Percentiles rank a stretch among this genome's conserved stretches.
These are phyloP conservation scores for Gymnothorax javanicus DNA, from an alignment of 2,797 vertebrate species.

Conservation along the genomic window DNA sequence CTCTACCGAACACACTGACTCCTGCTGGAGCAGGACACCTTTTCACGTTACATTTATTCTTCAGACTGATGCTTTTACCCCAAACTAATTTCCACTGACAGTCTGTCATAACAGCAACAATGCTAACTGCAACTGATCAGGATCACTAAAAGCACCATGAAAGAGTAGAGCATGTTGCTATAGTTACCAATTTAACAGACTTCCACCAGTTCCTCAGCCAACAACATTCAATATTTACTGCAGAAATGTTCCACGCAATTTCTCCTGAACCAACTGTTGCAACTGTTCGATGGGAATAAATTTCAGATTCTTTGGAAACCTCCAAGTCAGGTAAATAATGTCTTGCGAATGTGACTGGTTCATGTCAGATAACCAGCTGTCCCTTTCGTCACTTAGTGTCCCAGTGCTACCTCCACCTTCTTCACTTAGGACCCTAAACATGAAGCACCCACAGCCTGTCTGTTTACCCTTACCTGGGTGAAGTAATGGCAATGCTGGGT, in stretches of 20 bases:
- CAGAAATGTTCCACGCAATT: neutral
- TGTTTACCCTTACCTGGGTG: constrained; percentile 88
- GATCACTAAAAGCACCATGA: neutral
- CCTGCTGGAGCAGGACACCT: neutral
- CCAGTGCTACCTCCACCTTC: neutral
- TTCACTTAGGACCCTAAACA: neutral
- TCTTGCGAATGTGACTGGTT: neutral
- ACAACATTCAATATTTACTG: neutral
- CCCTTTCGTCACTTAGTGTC: neutral
- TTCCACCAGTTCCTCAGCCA: neutral
- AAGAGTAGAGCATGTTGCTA: neutral
- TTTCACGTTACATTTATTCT: neutral
- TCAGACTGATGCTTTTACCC: neutral
- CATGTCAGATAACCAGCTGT: neutral
- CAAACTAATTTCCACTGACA: neutral
- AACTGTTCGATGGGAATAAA: neutral
- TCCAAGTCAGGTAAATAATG: neutral
- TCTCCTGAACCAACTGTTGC: neutral
- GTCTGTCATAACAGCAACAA: neutral
- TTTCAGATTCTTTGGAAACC: neutral
- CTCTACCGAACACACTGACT: neutral
- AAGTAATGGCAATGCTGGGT: constrained; percentile 81
- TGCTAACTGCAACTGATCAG: neutral
- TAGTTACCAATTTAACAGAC: neutral
- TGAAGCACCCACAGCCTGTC: constrained; percentile 68